phyloP scores from a whole-genome alignment of 2,797 vertebrate genomes.

The Tympanoctomys barrerae region DNA sequence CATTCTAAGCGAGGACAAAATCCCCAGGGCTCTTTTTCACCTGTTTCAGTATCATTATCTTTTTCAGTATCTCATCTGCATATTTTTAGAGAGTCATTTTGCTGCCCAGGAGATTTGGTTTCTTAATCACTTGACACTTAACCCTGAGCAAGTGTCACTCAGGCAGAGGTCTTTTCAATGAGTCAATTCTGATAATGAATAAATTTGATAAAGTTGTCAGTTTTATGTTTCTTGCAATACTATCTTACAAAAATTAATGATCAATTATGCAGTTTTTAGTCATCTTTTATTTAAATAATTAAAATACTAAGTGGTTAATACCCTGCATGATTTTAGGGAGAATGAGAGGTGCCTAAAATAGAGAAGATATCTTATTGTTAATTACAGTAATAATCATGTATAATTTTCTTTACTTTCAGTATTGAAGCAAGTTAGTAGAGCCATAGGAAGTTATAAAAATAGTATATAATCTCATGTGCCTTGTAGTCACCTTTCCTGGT shows the following conservation, averaged over 20 bases:
- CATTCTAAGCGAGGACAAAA: background rate
- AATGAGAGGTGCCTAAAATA: constrained; percentile 7
- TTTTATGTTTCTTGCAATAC: background rate
- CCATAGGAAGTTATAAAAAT: background rate
- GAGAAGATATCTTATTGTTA: constrained; percentile 10
- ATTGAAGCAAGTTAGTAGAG: constrained; percentile 6
- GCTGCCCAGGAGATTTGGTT: background rate
- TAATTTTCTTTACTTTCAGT: background rate
- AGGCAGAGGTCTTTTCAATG: background rate
- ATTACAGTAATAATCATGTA: background rate
- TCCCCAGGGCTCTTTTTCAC: background rate
- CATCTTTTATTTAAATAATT: background rate
- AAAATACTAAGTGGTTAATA: background rate
- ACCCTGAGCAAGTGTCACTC: background rate
- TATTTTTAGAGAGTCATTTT: background rate
- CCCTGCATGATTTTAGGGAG: background rate
- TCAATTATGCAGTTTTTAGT: background rate
- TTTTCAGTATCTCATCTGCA: background rate
- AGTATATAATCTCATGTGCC: background rate
- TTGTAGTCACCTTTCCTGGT: background rate
- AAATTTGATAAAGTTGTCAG: background rate
- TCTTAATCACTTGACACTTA: background rate
- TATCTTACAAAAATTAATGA: background rate
- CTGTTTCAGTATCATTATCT: background rate
- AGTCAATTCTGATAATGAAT: background rate